These are phyloP conservation scores for Coelogynopora nodosa DNA, from an alignment of 2,888 invertebrate species.

Conservation along the genomic window DNA sequence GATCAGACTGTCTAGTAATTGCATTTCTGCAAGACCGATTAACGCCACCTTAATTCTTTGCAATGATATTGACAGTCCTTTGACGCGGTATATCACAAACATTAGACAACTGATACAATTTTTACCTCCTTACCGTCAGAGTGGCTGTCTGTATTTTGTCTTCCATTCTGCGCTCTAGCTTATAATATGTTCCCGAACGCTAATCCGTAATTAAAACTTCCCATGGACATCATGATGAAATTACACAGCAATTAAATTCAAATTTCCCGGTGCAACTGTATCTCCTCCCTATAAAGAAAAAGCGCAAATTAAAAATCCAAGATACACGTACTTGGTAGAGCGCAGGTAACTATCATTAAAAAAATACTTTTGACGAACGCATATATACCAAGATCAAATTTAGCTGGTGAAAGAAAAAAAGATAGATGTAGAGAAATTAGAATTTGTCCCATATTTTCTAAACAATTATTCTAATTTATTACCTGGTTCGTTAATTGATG, in stretches of 20 bases:
- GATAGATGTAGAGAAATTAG: no score
- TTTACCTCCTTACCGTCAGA: neutral
- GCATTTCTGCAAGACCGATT: neutral
- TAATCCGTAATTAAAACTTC: neutral
- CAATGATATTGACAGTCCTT: neutral
- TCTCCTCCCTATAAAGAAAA: neutral
- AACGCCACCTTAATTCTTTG: neutral
- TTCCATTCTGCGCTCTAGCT: no score
- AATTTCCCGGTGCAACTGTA: neutral
- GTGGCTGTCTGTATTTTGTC: neutral
- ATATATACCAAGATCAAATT: no score
- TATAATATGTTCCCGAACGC: no score
- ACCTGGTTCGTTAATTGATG: no score
- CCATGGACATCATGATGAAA: neutral
- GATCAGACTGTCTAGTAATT: neutral
- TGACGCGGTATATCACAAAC: constrained; percentile 11
- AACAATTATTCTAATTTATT: no score
- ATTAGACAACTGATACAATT: neutral
- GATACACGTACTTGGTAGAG: no score
- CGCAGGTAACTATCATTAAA: no score
- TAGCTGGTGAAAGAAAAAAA: no score
- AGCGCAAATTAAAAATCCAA: no score
- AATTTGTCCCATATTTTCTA: no score
- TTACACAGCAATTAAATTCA: neutral
- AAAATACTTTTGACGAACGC: no score